A percentile compares a stretch with the other conserved stretches of the same genome.
Conservation (phyloP, 2,797 vertebrate genomes). For the Calcarius lapponicus region DNA sequence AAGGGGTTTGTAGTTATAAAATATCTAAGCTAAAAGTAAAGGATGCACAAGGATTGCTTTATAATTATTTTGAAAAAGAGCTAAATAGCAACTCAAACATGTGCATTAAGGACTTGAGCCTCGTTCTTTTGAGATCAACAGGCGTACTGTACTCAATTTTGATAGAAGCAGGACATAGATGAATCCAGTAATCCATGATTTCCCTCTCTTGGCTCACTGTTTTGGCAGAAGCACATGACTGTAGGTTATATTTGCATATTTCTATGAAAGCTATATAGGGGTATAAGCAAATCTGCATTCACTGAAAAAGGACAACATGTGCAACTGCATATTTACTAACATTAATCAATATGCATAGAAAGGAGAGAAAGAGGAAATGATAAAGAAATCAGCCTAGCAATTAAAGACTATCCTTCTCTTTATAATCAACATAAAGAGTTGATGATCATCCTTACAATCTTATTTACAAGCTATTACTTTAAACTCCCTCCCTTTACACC, state of each 20-base stretch:
- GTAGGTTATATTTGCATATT: constrained; percentile 45
- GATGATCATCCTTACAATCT: neutral
- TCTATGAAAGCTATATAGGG: neutral
- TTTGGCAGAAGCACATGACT: constrained; percentile 16
- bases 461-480: constrained; percentile 10
- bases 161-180: neutral
- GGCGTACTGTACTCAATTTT: neutral
- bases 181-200: constrained; percentile 17
- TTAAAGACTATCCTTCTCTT: constrained; percentile 27
- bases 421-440: neutral
- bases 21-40: constrained; percentile 7
- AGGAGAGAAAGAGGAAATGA: constrained; percentile 54
- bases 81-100: constrained; percentile 14
- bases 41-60: constrained; percentile 29
- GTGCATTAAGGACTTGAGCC: constrained; percentile 26
- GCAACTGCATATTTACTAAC: constrained; percentile 40
- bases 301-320: neutral
- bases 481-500: neutral
- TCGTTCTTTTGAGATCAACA: constrained; percentile 1
- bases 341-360: constrained; percentile 44
- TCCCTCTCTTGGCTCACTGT: constrained; percentile 10
- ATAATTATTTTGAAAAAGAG: neutral
- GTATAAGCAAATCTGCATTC: constrained; percentile 7
- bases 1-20: constrained; percentile 2
- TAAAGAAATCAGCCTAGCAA: constrained; percentile 61